Base-by-base conservation (phyloP, 2,888 invertebrate species). In the Entomobrya multifasciata region DNA sequence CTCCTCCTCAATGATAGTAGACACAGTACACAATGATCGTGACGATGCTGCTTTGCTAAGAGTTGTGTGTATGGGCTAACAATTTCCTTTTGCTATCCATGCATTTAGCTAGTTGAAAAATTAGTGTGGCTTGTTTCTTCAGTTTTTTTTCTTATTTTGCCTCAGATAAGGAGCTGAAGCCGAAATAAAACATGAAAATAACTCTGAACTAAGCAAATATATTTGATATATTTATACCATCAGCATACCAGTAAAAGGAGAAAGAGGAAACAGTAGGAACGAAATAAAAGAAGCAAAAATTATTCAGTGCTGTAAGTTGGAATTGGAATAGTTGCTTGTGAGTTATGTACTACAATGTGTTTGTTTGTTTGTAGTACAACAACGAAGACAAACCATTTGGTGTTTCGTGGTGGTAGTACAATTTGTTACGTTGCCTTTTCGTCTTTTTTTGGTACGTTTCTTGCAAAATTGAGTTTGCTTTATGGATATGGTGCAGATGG, bases 181-280 rank as follows among this genome's bases (percentile, higher is more conserved):
- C 30, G 41, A 13, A 25, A 55, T 67, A 80, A 80, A 80, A 80
- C 67, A 30, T 67, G 41, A 80, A 80, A 80, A 80, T 80, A 17
- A 67, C 52, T 55, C 52, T 25, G 60, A 72, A 55, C 4, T 8
- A 36, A 36, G 8, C 67, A 67, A 44, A 65, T 67, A 36, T 25
- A 8, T 17, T 11, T 22, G 60, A 57, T 77, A 60, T 8, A 47
- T 20, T 6, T 60, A 77, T n/a, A n/a, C n/a, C n/a, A n/a, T n/a
- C n/a, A n/a, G n/a, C n/a, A 15, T 30, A 44, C 57, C 41, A 55
- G 15, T 36, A 41, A 47, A 25, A 44, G 15, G 30, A 25, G 22
- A 17, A 27, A 57, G 25, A 57, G 13, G 13, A 3, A 57, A 22
- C 3, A 22, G 22, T 0, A 22, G 20, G 22, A 11, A 11, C 3